Conservation (phyloP, 1,140 invertebrate genomes). For the Semibalanus balanoides region DNA sequence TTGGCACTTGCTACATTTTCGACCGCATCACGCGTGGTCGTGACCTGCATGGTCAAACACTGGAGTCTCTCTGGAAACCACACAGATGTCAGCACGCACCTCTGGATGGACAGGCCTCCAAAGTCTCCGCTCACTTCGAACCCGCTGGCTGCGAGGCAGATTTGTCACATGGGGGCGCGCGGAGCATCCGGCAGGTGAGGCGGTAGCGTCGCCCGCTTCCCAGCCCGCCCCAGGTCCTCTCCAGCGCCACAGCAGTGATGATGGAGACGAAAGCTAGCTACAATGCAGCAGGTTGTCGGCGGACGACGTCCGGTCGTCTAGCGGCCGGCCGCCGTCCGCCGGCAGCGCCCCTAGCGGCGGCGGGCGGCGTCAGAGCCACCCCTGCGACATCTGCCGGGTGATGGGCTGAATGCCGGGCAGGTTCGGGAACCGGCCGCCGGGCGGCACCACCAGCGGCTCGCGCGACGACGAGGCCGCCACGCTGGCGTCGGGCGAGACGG, state of each 20-base stretch:
- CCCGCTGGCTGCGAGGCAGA: too few species aligned
- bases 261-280: neutral
- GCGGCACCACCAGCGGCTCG: neutral
- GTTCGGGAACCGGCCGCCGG: neutral
- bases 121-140: too few species aligned
- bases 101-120: too few species aligned
- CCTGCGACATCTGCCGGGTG: neutral
- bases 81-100: too few species aligned
- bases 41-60: neutral
- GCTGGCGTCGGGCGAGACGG: neutral
- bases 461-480: neutral
- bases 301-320: too few species aligned
- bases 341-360: neutral
- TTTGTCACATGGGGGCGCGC: neutral
- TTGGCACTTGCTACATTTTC: neutral
- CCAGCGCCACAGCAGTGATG: neutral
- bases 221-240: too few species aligned
- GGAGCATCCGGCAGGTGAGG: too few species aligned
- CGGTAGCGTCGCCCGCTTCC: too few species aligned
- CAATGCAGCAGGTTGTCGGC: neutral
- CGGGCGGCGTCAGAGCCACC: neutral
- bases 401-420: slow-evolving; percentile 4
- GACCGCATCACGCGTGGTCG: neutral
- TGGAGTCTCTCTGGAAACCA: too few species aligned
- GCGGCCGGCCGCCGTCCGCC: too few species aligned